A percentile compares a stretch with the other conserved stretches of the same genome.
These are phyloP conservation scores for Magallana gigas DNA, from an alignment of 1,140 invertebrate species.

Conservation along the genomic window DNA sequence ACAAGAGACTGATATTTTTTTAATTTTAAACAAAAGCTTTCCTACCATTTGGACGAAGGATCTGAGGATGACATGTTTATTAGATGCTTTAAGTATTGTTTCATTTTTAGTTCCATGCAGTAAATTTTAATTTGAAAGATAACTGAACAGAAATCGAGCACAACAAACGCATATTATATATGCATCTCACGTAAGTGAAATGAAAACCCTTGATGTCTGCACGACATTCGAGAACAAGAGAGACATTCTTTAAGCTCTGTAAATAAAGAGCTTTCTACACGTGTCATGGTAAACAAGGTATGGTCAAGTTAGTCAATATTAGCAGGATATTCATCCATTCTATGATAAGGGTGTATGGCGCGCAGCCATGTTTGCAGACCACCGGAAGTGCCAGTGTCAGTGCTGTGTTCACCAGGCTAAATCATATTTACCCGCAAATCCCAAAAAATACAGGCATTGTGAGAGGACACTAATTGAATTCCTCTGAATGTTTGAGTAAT, in stretches of 20 bases:
- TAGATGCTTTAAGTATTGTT: too few relatives aligned
- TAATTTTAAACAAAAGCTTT: too few relatives aligned
- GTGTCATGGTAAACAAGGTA: slow-evolving; percentile 20
- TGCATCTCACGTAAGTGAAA: slow-evolving; percentile 1
- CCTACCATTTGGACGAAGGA: too few relatives aligned
- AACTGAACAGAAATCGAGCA: too few relatives aligned
- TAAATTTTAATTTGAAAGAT: too few relatives aligned
- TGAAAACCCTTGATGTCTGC: slow-evolving; percentile 22
- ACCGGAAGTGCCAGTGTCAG: slow-evolving; percentile 9
- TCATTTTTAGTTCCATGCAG: too few relatives aligned
- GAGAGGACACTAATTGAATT: slow-evolving; percentile 13
- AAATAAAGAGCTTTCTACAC: slow-evolving; percentile 25
- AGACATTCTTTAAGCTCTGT: not conserved
- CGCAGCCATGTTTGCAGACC: not conserved
- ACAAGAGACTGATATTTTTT: too few relatives aligned
- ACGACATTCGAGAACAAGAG: not conserved
- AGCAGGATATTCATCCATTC: slow-evolving; percentile 11
- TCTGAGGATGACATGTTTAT: too few relatives aligned
- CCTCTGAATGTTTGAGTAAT: slow-evolving; percentile 15
- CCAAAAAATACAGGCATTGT: not conserved
- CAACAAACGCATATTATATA: not conserved
- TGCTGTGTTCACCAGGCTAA: not conserved
- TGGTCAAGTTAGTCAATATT: slow-evolving; percentile 21
- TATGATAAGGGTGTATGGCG: not conserved
- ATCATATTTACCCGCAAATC: slow-evolving; percentile 19